phyloP scores from a whole-genome alignment of 2,113 vertebrate genomes.

The Dicentrarchus labrax region DNA sequence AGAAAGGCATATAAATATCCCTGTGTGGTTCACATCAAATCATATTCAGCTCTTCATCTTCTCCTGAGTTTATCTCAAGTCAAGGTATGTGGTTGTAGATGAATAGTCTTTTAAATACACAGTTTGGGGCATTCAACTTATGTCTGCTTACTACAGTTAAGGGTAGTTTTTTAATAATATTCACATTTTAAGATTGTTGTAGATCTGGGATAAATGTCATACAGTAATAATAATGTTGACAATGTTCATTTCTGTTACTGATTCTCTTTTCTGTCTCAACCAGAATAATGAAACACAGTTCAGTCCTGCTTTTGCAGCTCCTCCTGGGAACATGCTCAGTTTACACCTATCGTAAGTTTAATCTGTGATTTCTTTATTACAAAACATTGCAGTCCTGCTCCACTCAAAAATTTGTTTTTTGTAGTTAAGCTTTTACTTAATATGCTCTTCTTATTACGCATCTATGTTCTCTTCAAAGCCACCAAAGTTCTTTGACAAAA shows the following conservation, averaged over 20 bases:
- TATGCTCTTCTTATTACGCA: no score
- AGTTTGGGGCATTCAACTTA: neutral
- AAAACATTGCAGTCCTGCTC: neutral
- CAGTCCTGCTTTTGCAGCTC: slow-evolving; percentile 10
- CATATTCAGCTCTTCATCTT: neutral
- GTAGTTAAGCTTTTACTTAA: no score
- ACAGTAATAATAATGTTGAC: neutral
- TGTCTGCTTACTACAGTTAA: no score
- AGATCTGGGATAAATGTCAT: neutral
- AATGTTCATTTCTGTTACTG: neutral
- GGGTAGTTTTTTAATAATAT: no score
- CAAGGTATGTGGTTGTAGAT: neutral
- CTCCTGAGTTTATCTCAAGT: neutral
- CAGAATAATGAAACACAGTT: slow-evolving; percentile 35
- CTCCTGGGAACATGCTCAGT: neutral
- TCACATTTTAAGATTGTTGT: neutral
- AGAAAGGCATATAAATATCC: slow-evolving; percentile 30
- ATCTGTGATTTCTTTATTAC: neutral
- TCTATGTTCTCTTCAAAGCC: no score
- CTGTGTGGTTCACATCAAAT: neutral
- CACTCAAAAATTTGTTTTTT: neutral
- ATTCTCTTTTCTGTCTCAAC: neutral
- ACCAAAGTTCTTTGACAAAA: no score
- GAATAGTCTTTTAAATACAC: neutral
- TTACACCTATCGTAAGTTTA: slow-evolving; percentile 1